phyloP scores from a whole-genome alignment of 2,797 vertebrate genomes.

The Pipistrellus nathusii region DNA sequence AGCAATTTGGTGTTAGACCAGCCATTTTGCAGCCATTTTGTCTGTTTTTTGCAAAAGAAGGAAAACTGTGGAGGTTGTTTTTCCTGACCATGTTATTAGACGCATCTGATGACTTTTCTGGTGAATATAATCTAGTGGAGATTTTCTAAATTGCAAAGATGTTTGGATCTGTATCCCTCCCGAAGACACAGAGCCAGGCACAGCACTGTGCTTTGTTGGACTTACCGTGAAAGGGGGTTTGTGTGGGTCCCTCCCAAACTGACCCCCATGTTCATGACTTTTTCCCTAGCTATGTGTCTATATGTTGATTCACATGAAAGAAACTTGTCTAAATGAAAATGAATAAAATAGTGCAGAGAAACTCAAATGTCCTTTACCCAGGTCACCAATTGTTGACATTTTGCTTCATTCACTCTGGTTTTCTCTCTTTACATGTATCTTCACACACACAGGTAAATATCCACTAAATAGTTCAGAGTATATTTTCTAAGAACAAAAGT shows the following conservation, averaged over 20 bases:
- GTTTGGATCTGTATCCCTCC: neutral
- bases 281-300: neutral
- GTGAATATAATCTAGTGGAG: neutral
- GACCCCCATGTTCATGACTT: neutral
- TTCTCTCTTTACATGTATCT: neutral
- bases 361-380: neutral
- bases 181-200: neutral
- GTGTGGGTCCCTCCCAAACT: neutral
- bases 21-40: neutral
- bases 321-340: slow-evolving; percentile 20
- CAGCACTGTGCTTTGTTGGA: neutral
- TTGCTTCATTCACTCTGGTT: neutral
- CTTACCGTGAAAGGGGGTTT: neutral
- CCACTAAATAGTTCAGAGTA: slow-evolving; percentile 9
- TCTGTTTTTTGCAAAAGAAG: slow-evolving; percentile 33
- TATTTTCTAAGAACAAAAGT: slow-evolving; percentile 24
- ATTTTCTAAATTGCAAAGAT: neutral
- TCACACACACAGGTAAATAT: neutral
- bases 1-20: neutral
- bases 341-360: neutral
- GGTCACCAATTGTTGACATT: neutral
- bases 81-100: neutral
- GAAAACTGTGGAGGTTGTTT: neutral
- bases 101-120: neutral
- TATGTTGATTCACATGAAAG: neutral